Base-by-base conservation (phyloP, 2,113 vertebrate genomes). In the Barnardius zonarius region DNA sequence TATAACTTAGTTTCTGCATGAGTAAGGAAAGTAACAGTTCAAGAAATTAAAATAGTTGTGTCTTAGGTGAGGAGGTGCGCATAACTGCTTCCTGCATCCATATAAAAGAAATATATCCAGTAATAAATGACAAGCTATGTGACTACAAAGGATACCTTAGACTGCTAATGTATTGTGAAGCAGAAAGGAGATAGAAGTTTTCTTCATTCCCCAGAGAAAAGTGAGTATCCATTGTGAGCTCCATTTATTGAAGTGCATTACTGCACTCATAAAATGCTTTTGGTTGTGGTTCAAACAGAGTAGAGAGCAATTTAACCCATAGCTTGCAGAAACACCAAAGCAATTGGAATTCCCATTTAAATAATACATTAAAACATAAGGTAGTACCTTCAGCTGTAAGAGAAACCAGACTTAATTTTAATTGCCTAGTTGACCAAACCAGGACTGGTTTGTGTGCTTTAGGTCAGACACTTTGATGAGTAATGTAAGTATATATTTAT, bases 181-280 rank as follows among this genome's bases (percentile, higher is more conserved):
- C 73, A 94, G 80, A 93, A 86, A 86, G 54, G 63, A 41, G 91
- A 74, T 35, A 88, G 54, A 88, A 94, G 68, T 94, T 93, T 93
- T 61, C 84, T 81, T 67, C 37, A 6, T 81, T 69, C 87, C 75
- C 72, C 44, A 79, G 88, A 64, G 88, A 82, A 83, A 94, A 90
- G 37, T 43, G 69, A 78, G 55, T 64, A 49, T 79, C 69, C 49
- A 33, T 62, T 54, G 69, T 76, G 86, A 91, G 75, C 57, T 92
- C 44, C 31, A 30, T 86, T 88, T 94, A 83, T 89, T 93, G 83
- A 89, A 84, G 69, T 72, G 52, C 52, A 62, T 83, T 96, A 90
- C 62, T 94, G 69, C 57, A 52, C 81, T 92, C 74, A 70, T 79
- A 87, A 84, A 95, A 84, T 79, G 69, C 43, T 91, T 80, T 92